Evolutionary conservation across 2,797 vertebrate species (phyloP).

Genomic region (Calcarius lapponicus): DNA sequence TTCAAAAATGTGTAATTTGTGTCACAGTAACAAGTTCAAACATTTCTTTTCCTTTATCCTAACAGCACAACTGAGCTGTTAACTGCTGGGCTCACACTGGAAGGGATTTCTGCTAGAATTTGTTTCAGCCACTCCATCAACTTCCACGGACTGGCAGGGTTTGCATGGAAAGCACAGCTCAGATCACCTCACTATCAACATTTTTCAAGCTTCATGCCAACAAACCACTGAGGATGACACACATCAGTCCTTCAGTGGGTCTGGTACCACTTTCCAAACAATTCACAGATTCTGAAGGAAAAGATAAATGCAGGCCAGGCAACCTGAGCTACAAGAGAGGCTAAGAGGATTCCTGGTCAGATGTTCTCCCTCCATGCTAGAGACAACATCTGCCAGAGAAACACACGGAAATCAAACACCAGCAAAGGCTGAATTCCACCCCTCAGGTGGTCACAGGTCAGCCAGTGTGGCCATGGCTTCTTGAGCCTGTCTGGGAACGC

Average conservation of each 20-base stretch:
- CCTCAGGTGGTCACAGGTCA: neutral
- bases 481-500: neutral
- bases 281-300: neutral
- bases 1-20: neutral
- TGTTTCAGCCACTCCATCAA: neutral
- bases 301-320: neutral
- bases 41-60: neutral
- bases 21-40: neutral
- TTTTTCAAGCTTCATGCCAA: neutral
- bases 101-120: neutral
- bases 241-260: neutral
- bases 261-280: neutral
- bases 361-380: neutral
- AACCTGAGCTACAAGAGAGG: neutral
- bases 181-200: neutral
- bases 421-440: neutral
- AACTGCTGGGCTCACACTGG: neutral
- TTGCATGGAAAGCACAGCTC: neutral
- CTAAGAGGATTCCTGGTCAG: neutral
- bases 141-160: neutral
- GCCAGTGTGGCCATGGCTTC: accelerated
- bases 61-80: neutral
- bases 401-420: neutral
- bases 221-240: neutral
- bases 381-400: neutral